Conservation (phyloP, 2,113 vertebrate species). For the Ceyx margarethae region DNA sequence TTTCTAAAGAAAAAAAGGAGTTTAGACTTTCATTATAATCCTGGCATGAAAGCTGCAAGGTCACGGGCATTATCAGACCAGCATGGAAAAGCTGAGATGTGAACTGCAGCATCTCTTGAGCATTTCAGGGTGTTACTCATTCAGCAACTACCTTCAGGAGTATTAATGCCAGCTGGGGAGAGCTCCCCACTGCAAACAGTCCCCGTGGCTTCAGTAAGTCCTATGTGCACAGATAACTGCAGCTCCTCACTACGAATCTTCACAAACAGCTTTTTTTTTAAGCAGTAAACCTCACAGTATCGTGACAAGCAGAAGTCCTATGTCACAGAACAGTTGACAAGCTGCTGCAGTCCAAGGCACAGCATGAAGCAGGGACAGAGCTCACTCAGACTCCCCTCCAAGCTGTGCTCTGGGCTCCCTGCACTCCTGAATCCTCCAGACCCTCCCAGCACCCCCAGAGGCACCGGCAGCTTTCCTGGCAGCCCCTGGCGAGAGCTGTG, state of each 20-base stretch:
- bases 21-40: background rate
- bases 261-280: background rate
- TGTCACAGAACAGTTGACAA: background rate
- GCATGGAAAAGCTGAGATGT: rapidly evolving
- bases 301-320: background rate
- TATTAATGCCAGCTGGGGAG: background rate
- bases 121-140: background rate
- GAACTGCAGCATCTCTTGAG: background rate
- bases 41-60: background rate
- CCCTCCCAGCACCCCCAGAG: background rate
- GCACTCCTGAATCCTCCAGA: background rate
- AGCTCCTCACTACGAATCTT: background rate
- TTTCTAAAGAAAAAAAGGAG: background rate
- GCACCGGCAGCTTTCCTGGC: background rate
- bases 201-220: background rate
- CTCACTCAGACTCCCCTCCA: background rate
- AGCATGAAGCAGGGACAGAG: background rate
- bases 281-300: background rate
- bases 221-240: background rate
- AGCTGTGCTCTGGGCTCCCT: background rate
- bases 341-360: background rate
- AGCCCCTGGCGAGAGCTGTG: background rate
- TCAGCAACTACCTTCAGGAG: background rate
- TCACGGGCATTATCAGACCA: background rate
- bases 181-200: background rate